Conservation (phyloP, 2,797 vertebrate species). For the Nannoperca australis region DNA sequence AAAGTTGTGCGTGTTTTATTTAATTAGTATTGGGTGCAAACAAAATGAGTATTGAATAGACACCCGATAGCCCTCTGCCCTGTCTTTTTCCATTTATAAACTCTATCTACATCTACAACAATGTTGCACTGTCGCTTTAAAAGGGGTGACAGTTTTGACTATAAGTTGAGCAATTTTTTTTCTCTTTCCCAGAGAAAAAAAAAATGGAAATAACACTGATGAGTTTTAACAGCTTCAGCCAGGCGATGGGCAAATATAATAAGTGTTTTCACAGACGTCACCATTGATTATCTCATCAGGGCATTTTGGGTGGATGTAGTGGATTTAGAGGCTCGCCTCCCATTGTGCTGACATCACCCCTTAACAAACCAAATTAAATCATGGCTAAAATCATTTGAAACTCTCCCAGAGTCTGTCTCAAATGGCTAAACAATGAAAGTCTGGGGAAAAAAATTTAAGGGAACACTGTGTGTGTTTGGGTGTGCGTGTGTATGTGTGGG, state of each 20-base stretch:
- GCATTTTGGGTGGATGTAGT: slow-evolving; percentile 91
- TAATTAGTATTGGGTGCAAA: slow-evolving; percentile 83
- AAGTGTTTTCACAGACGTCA: slow-evolving; percentile 94
- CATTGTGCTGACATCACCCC: slow-evolving; percentile 91
- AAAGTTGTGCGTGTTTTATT: slow-evolving; percentile 81
- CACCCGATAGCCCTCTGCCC: slow-evolving; percentile 68
- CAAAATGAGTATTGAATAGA: slow-evolving; percentile 82
- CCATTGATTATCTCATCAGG: slow-evolving; percentile 90
- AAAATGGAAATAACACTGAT: slow-evolving; percentile 87
- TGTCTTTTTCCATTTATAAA: slow-evolving; percentile 74
- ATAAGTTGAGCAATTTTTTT: slow-evolving; percentile 80
- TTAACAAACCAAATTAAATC: slow-evolving; percentile 90
- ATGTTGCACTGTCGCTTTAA: slow-evolving; percentile 79
- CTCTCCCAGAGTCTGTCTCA: slow-evolving; percentile 84
- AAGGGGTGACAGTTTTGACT: slow-evolving; percentile 75
- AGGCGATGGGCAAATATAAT: slow-evolving; percentile 92
- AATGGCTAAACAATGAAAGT: slow-evolving; percentile 82
- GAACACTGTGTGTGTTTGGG: slow-evolving; percentile 57
- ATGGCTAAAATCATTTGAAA: slow-evolving; percentile 87
- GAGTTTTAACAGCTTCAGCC: slow-evolving; percentile 92
- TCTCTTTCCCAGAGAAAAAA: slow-evolving; percentile 77
- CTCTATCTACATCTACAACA: slow-evolving; percentile 60
- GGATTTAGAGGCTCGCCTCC: slow-evolving; percentile 92
- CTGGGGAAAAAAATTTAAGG: slow-evolving; percentile 83
- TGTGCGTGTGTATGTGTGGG: slow-evolving; percentile 44